These are phyloP conservation scores for Psococerastis gibbosa DNA, from an alignment of 2,888 invertebrate species.

Conservation along the genomic window DNA sequence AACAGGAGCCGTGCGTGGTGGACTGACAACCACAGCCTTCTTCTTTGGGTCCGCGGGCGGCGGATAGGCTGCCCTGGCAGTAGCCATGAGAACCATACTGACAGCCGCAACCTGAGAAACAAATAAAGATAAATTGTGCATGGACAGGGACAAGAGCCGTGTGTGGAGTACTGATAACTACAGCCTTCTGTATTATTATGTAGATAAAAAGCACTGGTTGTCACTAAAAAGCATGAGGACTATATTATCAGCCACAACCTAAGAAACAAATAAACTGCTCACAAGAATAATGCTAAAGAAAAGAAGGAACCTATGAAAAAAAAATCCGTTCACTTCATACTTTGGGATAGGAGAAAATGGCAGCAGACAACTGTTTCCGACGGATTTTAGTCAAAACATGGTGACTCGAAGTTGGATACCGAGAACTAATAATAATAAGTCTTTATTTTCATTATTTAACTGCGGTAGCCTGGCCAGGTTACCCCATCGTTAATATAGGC, in stretches of 20 bases:
- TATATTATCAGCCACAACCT: conserved; percentile 65
- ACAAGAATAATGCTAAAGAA: too few species aligned
- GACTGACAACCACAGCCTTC: conserved; percentile 69
- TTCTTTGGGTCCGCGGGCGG: conserved; percentile 57
- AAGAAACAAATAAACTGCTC: conserved; percentile 55
- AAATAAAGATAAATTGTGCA: conserved; percentile 22
- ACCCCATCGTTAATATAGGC: too few species aligned
- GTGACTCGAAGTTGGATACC: too few species aligned
- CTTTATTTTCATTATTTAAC: too few species aligned
- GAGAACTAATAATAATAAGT: too few species aligned
- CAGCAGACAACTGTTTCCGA: too few species aligned
- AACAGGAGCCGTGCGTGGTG: conserved; percentile 61
- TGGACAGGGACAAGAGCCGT: conserved; percentile 15
- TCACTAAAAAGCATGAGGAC: conserved; percentile 68
- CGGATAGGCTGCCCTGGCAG: conserved; percentile 63
- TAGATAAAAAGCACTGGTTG: too few species aligned
- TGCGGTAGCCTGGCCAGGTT: too few species aligned
- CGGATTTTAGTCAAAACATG: too few species aligned
- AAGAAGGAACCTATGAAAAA: too few species aligned
- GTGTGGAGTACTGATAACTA: conserved; percentile 53
- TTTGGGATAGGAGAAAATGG: too few species aligned
- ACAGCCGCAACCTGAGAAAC: conserved; percentile 46
- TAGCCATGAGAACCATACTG: conserved; percentile 58
- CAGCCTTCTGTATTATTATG: conserved; percentile 53
- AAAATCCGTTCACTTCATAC: too few species aligned